These are phyloP conservation scores for Lasioglossum calceatum DNA, from an alignment of 2,888 invertebrate species.

Conservation along the genomic window DNA sequence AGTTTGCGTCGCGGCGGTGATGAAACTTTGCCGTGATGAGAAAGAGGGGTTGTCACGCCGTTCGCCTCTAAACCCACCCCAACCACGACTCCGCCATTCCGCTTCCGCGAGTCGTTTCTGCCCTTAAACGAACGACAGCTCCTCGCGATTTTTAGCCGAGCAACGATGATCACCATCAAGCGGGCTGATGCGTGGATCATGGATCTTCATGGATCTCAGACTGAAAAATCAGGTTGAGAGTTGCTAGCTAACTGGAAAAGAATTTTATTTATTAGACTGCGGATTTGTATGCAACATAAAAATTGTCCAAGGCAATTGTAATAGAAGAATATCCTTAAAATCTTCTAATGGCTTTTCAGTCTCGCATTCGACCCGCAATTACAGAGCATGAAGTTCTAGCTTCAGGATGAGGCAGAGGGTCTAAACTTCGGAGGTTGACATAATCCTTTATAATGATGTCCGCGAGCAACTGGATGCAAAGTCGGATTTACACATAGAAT, in stretches of 20 bases:
- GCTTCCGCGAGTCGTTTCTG: conserved; percentile 61
- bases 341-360: background rate
- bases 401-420: background rate
- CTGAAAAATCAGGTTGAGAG: background rate
- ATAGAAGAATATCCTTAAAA: background rate
- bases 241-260: too few species aligned
- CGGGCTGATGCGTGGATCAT: background rate
- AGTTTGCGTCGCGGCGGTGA: conserved; percentile 83
- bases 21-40: conserved; percentile 84
- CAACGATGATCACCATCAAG: background rate
- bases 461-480: background rate
- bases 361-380: background rate
- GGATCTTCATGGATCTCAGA: background rate
- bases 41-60: conserved; percentile 82
- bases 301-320: background rate
- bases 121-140: conserved; percentile 62
- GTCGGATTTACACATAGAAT: conserved; percentile 1
- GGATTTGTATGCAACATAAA: background rate
- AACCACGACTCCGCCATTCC: conserved; percentile 56
- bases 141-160: conserved; percentile 45
- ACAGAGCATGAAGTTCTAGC: background rate
- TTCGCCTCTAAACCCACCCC: conserved; percentile 71
- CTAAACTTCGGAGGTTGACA: background rate
- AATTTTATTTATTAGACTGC: background rate
- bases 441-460: background rate